Conservation (phyloP, 2,113 vertebrate genomes). For the Furnarius figulus region DNA sequence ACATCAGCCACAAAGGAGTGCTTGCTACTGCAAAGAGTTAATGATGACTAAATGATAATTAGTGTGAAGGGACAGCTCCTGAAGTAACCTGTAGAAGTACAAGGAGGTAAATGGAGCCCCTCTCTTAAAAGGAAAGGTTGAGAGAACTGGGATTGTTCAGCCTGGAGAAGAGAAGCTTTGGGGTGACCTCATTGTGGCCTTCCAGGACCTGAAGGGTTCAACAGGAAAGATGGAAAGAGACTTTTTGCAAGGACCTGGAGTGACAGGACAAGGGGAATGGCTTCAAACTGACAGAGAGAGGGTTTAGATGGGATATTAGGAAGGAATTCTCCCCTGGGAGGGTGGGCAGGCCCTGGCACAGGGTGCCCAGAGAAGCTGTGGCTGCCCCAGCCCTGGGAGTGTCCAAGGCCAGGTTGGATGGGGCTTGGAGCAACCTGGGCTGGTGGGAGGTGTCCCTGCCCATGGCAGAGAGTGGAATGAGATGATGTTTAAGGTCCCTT, state of each 20-base stretch:
- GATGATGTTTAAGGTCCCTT: neutral
- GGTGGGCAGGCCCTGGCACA: neutral
- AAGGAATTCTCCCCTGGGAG: neutral
- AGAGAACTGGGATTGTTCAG: neutral
- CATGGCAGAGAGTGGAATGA: no score
- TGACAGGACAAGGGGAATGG: neutral
- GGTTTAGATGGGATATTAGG: neutral
- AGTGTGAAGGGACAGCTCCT: neutral
- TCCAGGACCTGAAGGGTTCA: neutral
- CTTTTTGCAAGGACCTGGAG: neutral
- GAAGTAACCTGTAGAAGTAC: neutral
- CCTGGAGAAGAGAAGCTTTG: neutral
- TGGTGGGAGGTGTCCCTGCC: neutral
- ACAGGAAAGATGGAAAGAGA: neutral
- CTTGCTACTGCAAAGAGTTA: neutral
- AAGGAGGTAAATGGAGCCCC: neutral
- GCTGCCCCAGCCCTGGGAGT: neutral
- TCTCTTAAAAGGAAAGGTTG: neutral
- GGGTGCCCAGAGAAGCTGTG: neutral
- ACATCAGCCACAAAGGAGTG: neutral
- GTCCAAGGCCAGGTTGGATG: rapidly evolving
- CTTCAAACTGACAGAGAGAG: neutral
- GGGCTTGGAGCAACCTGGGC: neutral
- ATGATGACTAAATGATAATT: no score
- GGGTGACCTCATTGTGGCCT: neutral